Evolutionary conservation across 1,140 invertebrate species (phyloP).

Genomic region (Halictus rubicundus): DNA sequence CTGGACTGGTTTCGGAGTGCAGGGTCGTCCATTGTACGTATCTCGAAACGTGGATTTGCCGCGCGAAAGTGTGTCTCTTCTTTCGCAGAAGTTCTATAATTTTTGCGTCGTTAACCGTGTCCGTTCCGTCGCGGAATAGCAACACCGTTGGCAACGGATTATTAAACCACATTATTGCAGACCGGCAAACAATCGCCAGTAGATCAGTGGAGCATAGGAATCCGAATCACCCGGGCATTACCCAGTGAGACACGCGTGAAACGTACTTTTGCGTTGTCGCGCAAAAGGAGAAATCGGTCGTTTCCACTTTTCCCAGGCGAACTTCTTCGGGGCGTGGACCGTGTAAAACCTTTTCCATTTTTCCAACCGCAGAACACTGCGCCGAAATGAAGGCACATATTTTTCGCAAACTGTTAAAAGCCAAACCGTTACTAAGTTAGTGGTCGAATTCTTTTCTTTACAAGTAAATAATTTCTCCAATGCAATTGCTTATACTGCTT

Average conservation of each 20-base stretch:
- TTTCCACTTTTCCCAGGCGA: neutral
- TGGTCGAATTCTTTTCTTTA: too few relatives aligned
- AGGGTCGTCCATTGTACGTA: neutral
- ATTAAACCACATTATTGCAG: constrained; percentile 37
- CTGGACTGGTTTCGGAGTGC: neutral
- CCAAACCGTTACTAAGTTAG: too few relatives aligned
- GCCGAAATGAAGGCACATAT: neutral
- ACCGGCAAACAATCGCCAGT: constrained; percentile 24
- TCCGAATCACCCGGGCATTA: neutral
- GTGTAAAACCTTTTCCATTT: neutral
- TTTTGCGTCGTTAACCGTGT: neutral
- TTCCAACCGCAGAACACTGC: too few relatives aligned
- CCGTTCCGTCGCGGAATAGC: neutral
- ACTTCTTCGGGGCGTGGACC: neutral
- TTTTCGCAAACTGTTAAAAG: neutral
- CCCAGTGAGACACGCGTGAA: neutral
- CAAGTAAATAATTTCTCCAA: too few relatives aligned
- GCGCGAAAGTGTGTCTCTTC: constrained; percentile 30
- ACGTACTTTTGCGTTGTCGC: neutral
- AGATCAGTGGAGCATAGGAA: constrained; percentile 42
- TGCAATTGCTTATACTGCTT: too few relatives aligned
- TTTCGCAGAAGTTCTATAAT: neutral
- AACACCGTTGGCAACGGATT: neutral
- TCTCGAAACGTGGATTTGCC: neutral
- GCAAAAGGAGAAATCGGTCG: neutral